These are phyloP conservation scores for Syngnathus acus DNA, from an alignment of 2,797 vertebrate species.

Conservation along the genomic window DNA sequence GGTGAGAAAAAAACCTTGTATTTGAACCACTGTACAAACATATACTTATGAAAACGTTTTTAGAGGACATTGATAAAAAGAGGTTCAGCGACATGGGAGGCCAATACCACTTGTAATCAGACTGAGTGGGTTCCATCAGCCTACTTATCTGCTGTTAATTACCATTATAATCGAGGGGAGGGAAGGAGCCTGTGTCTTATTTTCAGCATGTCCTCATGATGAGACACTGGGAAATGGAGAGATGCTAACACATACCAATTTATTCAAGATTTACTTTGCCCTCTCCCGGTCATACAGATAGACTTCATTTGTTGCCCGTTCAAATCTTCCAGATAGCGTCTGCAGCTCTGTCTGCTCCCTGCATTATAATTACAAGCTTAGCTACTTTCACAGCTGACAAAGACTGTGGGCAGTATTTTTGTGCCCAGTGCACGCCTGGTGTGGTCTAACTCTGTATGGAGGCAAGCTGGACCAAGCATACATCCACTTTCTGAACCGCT, in stretches of 20 bases:
- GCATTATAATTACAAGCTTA: constrained; percentile 16
- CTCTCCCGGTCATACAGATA: constrained; percentile 11
- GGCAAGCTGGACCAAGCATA: too few species aligned
- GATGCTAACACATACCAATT: constrained; percentile 19
- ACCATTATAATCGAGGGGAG: constrained; percentile 31
- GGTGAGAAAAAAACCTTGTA: too few species aligned
- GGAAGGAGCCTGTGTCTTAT: constrained; percentile 3
- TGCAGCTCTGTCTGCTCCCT: constrained; percentile 1
- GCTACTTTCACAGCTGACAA: constrained; percentile 5
- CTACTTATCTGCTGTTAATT: constrained; percentile 51
- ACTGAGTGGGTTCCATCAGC: constrained; percentile 22
- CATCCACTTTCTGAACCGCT: too few species aligned
- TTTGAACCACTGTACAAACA: too few species aligned
- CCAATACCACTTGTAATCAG: constrained; percentile 32
- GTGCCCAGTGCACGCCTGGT: too few species aligned
- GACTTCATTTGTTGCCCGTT: constrained; percentile 19
- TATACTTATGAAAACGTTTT: background rate
- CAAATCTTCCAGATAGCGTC: constrained; percentile 14
- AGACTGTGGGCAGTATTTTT: background rate
- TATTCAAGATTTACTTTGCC: constrained; percentile 16
- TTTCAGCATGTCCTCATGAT: constrained; percentile 10
- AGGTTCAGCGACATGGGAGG: constrained; percentile 1
- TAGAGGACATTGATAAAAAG: background rate
- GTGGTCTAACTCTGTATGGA: too few species aligned
- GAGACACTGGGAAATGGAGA: constrained; percentile 1